A percentile compares a stretch with the other conserved stretches of the same genome.
Conservation (phyloP, 2,113 vertebrate genomes). For the Symphodus melops region DNA sequence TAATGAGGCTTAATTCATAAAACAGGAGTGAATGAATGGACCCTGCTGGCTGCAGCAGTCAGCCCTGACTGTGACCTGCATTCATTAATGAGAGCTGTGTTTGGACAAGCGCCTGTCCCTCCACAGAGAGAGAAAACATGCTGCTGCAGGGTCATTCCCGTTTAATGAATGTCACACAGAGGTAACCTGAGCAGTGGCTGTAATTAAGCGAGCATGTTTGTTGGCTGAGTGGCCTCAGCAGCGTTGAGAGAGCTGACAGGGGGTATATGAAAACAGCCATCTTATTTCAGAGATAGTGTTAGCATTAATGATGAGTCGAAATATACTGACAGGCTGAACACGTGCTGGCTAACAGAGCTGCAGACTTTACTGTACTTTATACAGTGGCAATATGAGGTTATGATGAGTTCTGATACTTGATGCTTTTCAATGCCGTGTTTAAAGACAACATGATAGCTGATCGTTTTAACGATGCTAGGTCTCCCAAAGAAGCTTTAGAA, state of each 20-base stretch:
- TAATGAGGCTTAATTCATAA: constrained; percentile 65
- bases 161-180: constrained; percentile 67
- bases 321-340: background rate
- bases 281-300: constrained; percentile 36
- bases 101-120: constrained; percentile 39
- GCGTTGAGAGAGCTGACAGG: constrained; percentile 12
- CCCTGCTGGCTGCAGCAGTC: constrained; percentile 7
- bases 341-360: no score
- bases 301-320: constrained; percentile 32
- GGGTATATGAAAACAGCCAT: constrained; percentile 29
- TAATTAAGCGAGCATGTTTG: constrained; percentile 66
- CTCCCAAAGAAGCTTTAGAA: no score
- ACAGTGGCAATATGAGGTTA: no score
- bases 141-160: constrained; percentile 55
- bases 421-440: no score
- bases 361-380: no score
- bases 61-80: constrained; percentile 47
- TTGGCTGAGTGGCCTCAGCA: constrained; percentile 27
- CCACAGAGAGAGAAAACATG: constrained; percentile 34
- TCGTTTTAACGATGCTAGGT: no score
- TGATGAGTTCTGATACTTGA: no score
- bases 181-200: constrained; percentile 42
- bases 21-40: constrained; percentile 43
- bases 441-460: no score
- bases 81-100: constrained; percentile 51